Evolutionary conservation across 2,888 invertebrate species (phyloP), one percentile per base, ranked within the genome.

Genomic region (Drosophila barbarae): DNA sequence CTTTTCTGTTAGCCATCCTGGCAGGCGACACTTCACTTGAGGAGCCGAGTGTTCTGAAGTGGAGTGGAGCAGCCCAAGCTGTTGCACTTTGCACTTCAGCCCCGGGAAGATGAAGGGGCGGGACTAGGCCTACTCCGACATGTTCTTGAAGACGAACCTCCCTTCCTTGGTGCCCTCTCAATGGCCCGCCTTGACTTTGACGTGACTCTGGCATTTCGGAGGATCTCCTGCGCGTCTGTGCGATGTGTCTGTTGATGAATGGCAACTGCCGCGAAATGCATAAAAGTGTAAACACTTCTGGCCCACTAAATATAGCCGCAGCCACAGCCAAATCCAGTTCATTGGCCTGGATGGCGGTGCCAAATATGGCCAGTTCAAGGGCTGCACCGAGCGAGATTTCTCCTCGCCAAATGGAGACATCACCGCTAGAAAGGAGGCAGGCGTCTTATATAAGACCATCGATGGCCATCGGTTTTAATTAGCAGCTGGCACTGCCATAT

Each of bases 1-100:
- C 47, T 50, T 42, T 23, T 39, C 32, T 23, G 3, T 12, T 5
- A 13, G 46, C 23, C 38, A 26, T 47, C 44, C 61, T 53, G 66
- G 59, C 60, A 54, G 60, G 67, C 60, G 68, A 67, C 68, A 67
- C 60, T 68, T 65, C 35, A 60, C 46, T 44, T 6, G 21, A 50
- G 41, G 44, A 65, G 51, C 51, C 49, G 52, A 56, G 41, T 52
- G 55, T 41, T 52, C 46, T 50, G 23, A 21, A 41, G 13, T 39
- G 55, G 50, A 50, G 53, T 44, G 47, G 56, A 68, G 38, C 64
- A 51, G 46, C 59, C 39, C 41, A 54, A 71, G 77, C 77, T 79
- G 75, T 81, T 81, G 79, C 79, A 79, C 79, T 79, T 79, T 79
- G 78, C 81, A 79, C 79, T 79, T 69, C 78, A 77, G 79, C 78